These are phyloP conservation scores for Tetragnatha montana DNA, from an alignment of 2,888 invertebrate genomes.

Conservation along the genomic window DNA sequence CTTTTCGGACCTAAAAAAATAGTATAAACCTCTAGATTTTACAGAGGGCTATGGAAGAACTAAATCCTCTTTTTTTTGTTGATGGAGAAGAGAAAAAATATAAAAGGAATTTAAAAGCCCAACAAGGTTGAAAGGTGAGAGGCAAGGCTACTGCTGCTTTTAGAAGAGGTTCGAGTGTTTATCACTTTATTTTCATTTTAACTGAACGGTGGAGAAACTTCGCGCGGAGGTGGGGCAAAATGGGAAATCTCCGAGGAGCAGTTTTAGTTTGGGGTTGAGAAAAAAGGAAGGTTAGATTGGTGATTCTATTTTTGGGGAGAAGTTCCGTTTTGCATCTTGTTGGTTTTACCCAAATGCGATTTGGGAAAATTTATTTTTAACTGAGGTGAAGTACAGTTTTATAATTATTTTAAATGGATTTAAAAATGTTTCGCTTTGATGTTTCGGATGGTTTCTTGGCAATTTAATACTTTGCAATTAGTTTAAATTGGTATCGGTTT, in stretches of 20 bases:
- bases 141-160: constrained; percentile 6
- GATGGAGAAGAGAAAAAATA: neutral
- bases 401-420: too few relatives aligned
- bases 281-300: neutral
- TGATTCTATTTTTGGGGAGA: too few relatives aligned
- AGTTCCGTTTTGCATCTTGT: too few relatives aligned
- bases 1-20: neutral
- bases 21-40: neutral
- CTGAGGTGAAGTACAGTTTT: too few relatives aligned
- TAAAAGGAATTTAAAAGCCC: neutral
- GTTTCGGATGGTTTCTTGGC: too few relatives aligned
- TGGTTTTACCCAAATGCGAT: too few relatives aligned
- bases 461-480: too few relatives aligned
- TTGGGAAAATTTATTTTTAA: too few relatives aligned
- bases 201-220: neutral
- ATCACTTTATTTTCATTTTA: constrained; percentile 28
- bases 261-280: neutral
- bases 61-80: neutral
- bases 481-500: too few relatives aligned
- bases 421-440: too few relatives aligned
- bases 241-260: neutral
- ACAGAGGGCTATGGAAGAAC: neutral
- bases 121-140: neutral
- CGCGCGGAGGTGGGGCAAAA: neutral
- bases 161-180: neutral